Conservation (phyloP, 2,113 vertebrate species). For the Actinemys pallida region DNA sequence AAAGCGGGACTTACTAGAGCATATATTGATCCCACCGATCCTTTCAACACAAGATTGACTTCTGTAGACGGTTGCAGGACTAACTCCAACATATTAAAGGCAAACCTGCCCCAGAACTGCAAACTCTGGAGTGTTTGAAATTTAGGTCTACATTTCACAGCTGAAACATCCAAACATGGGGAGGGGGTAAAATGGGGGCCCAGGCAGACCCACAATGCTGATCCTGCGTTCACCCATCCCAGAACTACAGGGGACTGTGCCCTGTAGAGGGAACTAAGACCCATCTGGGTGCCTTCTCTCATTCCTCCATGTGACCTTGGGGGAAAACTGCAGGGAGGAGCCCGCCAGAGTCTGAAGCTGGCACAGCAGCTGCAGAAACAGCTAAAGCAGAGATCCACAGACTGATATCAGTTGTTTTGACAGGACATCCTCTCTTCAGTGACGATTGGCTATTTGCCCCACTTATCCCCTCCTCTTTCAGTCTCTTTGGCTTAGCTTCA, state of each 20-base stretch:
- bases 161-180: not conserved
- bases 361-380: not conserved
- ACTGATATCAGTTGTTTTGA: not conserved
- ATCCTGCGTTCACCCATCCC: too few relatives aligned
- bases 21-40: not conserved
- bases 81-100: too few relatives aligned
- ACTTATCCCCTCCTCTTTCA: too few relatives aligned
- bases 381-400: not conserved
- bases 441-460: too few relatives aligned
- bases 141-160: not conserved
- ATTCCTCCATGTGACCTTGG: not conserved
- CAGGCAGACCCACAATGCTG: not conserved
- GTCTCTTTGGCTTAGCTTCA: too few relatives aligned
- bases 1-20: not conserved
- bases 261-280: not conserved
- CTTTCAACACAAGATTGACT: not conserved
- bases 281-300: not conserved
- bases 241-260: too few relatives aligned
- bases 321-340: not conserved
- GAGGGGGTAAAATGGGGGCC: too few relatives aligned
- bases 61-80: not conserved
- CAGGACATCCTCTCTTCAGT: not conserved
- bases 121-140: not conserved
- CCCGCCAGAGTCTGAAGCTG: not conserved
- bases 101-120: not conserved